phyloP scores from a whole-genome alignment of 2,888 invertebrate species.

The Pseudanteris insignis region DNA sequence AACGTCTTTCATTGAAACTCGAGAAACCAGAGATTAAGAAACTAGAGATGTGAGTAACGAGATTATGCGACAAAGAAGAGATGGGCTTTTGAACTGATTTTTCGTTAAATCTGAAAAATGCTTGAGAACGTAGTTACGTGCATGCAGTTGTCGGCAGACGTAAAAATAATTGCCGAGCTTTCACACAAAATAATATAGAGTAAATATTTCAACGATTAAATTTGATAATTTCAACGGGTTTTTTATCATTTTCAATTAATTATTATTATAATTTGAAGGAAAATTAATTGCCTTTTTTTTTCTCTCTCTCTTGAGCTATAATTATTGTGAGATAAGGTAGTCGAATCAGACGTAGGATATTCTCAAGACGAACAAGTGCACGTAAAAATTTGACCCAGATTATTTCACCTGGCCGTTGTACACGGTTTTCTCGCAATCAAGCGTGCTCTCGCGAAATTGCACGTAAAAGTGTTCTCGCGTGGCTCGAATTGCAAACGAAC shows the following conservation, averaged over 20 bases:
- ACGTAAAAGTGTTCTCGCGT: conserved; percentile 6
- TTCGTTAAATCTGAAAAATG: conserved; percentile 3
- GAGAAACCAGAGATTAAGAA: too few species aligned
- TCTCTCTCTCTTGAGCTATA: too few species aligned
- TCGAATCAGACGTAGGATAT: neutral
- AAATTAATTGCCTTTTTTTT: too few species aligned
- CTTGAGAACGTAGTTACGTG: neutral
- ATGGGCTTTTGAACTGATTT: conserved; percentile 9
- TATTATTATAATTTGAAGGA: too few species aligned
- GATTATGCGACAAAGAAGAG: conserved; percentile 17
- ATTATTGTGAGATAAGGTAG: too few species aligned
- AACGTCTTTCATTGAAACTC: too few species aligned
- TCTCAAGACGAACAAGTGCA: conserved; percentile 1
- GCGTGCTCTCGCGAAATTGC: conserved; percentile 1
- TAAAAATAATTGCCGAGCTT: neutral
- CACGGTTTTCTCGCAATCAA: neutral
- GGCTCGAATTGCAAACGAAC: neutral
- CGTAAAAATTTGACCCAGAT: conserved; percentile 8
- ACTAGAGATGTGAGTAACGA: too few species aligned
- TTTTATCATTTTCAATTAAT: too few species aligned
- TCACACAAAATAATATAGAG: too few species aligned
- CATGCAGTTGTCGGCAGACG: neutral
- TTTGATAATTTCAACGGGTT: too few species aligned
- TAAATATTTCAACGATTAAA: too few species aligned
- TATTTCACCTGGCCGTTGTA: conserved; percentile 5